Evolutionary conservation across 2,113 vertebrate genomes (phyloP), one percentile per base, ranked within the genome.

Genomic region (Elgaria multicarinata): DNA sequence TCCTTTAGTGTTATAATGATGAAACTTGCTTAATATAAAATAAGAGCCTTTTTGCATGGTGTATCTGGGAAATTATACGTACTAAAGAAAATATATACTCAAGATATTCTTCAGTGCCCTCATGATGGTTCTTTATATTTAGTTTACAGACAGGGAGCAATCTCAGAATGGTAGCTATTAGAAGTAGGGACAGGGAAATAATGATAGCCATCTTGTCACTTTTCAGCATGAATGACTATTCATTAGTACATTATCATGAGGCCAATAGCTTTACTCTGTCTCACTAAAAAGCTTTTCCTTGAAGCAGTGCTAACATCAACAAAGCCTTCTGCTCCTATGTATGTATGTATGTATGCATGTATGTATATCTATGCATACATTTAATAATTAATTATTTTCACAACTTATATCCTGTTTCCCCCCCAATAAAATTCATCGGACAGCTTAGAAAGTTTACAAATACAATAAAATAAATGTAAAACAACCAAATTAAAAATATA

Each of bases 221-320:
- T 88, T 88, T 83, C 66, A 82, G 87, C 26, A 44, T 67, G 58
- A 44, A 87, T 66, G 55, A 50, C 42, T 80, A 71, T 46, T 62
- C 79, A 88, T 88, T 88, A 83, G 69, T 75, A 74, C 67, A 75
- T 69, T 26, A 24, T 74, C 62, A n/a, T 82, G 50, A 42, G 64
- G 66, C 31, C 39, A 42, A 71, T 74, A 44, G 44, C 9, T 74
- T 72, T 36, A 58, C 26, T 50, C 58, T 14, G 3, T 44, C 50
- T 74, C 67, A 46, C n/a, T 39, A 71, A 33, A 64, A 62, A 80
- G 64, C 62, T 74, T 74, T 53, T 24, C 69, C 22, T 44, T 79
- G 82, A 84, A 69, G 26, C 64, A 50, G 6, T n/a, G 42, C 8
- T n/a, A 46, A 84, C 42, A n/a, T 16, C 33, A 50, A 50, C 44